Evolutionary conservation across 2,113 vertebrate genomes (phyloP).

Genomic region (Ammodramus savannarum): DNA sequence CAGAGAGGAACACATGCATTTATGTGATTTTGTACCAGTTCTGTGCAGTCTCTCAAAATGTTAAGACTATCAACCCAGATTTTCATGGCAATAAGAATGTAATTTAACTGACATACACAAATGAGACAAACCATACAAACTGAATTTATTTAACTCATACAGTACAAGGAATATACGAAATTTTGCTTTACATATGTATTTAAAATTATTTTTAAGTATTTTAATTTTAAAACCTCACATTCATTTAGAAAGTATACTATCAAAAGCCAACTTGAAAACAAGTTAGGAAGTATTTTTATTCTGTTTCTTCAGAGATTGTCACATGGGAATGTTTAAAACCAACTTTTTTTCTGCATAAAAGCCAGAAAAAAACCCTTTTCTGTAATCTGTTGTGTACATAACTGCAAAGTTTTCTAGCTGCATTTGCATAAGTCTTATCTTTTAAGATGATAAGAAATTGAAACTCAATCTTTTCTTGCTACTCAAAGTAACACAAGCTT

Average conservation of each 20-base stretch:
- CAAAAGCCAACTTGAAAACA: slow-evolving; percentile 6
- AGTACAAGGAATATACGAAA: neutral
- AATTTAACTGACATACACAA: neutral
- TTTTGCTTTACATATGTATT: neutral
- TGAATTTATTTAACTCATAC: slow-evolving; percentile 16
- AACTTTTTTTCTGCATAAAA: neutral
- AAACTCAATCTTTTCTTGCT: neutral
- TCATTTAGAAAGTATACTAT: neutral
- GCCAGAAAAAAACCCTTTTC: neutral
- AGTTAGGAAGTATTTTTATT: neutral
- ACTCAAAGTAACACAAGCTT: neutral
- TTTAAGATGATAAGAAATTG: neutral
- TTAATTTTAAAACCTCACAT: slow-evolving; percentile 39
- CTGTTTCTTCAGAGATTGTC: neutral
- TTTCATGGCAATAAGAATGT: neutral
- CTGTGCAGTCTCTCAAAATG: neutral
- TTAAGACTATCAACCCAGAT: neutral
- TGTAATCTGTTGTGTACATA: neutral
- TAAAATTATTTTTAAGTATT: neutral
- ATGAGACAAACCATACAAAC: neutral
- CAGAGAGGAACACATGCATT: neutral
- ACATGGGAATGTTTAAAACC: neutral
- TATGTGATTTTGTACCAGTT: neutral
- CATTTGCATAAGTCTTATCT: neutral
- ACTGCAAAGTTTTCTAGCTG: neutral